These are phyloP conservation scores for Venustoraphidia nigricollis DNA, from an alignment of 2,888 invertebrate species.

Conservation along the genomic window DNA sequence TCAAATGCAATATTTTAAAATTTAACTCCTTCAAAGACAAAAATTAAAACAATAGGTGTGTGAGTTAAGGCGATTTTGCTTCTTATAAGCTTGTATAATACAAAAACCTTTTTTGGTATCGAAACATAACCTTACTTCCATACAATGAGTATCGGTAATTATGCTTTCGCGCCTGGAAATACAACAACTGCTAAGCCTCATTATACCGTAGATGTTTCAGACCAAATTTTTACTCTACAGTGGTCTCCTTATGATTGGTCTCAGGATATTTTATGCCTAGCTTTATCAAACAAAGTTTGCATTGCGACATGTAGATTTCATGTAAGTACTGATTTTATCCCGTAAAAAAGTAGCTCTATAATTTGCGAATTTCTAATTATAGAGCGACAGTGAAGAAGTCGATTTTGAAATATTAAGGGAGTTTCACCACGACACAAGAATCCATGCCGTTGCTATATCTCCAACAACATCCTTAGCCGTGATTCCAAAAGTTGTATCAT, in stretches of 20 bases:
- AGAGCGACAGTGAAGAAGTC: constrained; percentile 25
- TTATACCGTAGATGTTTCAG: constrained; percentile 32
- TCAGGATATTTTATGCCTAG: constrained; percentile 43
- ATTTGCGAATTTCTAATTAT: constrained; percentile 15
- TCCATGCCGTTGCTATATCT: constrained; percentile 40
- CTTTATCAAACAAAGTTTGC: constrained; percentile 37
- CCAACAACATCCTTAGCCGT: constrained; percentile 43
- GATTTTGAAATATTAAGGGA: constrained; percentile 36
- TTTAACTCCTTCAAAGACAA: too few species aligned
- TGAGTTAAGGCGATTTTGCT: too few species aligned
- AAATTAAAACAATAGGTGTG: too few species aligned
- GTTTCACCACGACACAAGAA: constrained; percentile 36
- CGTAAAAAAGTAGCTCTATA: constrained; percentile 28
- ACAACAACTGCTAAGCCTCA: constrained; percentile 23
- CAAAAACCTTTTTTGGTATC: too few species aligned
- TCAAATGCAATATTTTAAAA: too few species aligned
- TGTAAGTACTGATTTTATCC: constrained; percentile 24
- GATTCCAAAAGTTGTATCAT: constrained; percentile 38
- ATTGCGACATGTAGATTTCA: constrained; percentile 39
- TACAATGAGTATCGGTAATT: neutral
- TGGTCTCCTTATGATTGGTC: constrained; percentile 50
- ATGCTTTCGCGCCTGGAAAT: constrained; percentile 3
- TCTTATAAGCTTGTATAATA: too few species aligned
- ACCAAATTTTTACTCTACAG: constrained; percentile 38
- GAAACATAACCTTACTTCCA: too few species aligned